Evolutionary conservation across 1,140 invertebrate genomes (phyloP).

Genomic region (Euschistus heros): DNA sequence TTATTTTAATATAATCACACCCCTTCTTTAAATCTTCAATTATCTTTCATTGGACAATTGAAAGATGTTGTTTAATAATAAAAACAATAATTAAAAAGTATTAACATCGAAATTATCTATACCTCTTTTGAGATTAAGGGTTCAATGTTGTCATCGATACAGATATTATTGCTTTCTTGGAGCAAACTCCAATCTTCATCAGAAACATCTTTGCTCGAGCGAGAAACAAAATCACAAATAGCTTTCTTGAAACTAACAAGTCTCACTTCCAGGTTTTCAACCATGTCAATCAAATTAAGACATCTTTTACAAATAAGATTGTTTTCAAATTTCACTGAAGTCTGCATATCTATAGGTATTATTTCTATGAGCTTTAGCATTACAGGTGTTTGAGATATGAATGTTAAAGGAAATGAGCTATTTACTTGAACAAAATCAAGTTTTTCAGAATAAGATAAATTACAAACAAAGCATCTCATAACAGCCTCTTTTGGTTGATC

Average conservation of each 20-base stretch:
- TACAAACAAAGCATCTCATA: conserved; percentile 2
- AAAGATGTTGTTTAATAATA: not conserved
- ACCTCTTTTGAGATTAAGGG: not conserved
- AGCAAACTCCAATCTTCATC: not conserved
- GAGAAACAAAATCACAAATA: not conserved
- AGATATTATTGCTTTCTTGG: not conserved
- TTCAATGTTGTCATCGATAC: not conserved
- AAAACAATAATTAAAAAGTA: not conserved
- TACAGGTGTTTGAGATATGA: conserved; percentile 6
- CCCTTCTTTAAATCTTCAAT: not conserved
- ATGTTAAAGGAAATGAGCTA: conserved; percentile 7
- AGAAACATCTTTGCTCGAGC: not conserved
- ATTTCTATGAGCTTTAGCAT: conserved; percentile 11
- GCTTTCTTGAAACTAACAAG: not conserved
- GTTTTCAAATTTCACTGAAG: conserved; percentile 8
- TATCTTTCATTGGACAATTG: not conserved
- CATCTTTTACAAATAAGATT: conserved; percentile 6
- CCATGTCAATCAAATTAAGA: conserved; percentile 9
- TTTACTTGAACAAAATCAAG: conserved; percentile 8
- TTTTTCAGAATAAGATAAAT: not conserved
- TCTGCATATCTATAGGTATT: conserved; percentile 3
- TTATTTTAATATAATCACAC: not conserved
- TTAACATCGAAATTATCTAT: not conserved
- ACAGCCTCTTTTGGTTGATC: not conserved
- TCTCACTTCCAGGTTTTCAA: conserved; percentile 10